A percentile compares a stretch with the other conserved stretches of the same genome.
Evolutionary conservation across 2,113 vertebrate genomes (phyloP).

Genomic region (Beaufortia kweichowensis): DNA sequence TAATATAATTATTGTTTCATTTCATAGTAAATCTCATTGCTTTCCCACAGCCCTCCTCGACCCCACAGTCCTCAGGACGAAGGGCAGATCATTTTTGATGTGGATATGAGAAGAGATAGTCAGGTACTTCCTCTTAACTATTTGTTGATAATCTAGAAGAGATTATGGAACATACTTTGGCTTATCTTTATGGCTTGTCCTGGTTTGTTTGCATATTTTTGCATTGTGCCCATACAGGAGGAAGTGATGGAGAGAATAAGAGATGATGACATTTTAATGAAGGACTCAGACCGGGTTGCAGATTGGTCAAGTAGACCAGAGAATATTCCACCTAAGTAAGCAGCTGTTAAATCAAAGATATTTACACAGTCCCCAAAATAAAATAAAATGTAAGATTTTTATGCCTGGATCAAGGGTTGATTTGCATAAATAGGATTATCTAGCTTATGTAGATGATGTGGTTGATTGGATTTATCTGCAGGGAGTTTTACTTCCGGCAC

Average conservation of each 20-base stretch:
- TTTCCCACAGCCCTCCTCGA: conserved; percentile 72
- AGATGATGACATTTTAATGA: conserved; percentile 88
- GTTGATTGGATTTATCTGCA: conserved; percentile 56
- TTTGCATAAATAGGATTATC: too few relatives aligned
- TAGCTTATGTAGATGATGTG: neutral
- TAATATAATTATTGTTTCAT: neutral
- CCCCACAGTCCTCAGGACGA: conserved; percentile 90
- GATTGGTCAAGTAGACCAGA: conserved; percentile 98
- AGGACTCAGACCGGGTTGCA: conserved; percentile 92
- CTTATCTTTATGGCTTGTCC: conserved; percentile 25
- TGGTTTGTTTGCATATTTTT: conserved; percentile 34
- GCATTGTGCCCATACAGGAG: conserved; percentile 70
- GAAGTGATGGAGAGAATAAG: conserved; percentile 86
- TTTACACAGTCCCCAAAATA: neutral
- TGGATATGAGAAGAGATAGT: conserved; percentile 91
- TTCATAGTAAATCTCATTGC: neutral
- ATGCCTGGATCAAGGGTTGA: too few relatives aligned
- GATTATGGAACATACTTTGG: neutral
- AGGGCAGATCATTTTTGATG: conserved; percentile 93
- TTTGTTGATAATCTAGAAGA: neutral
- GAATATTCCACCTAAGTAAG: conserved; percentile 97
- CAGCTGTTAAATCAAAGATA: conserved; percentile 6
- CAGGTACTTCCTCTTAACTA: conserved; percentile 74
- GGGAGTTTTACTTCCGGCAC: conserved; percentile 97
- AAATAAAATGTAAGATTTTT: too few relatives aligned